Base-by-base conservation (phyloP, 2,888 invertebrate genomes). In the Iselma pallidipennis region DNA sequence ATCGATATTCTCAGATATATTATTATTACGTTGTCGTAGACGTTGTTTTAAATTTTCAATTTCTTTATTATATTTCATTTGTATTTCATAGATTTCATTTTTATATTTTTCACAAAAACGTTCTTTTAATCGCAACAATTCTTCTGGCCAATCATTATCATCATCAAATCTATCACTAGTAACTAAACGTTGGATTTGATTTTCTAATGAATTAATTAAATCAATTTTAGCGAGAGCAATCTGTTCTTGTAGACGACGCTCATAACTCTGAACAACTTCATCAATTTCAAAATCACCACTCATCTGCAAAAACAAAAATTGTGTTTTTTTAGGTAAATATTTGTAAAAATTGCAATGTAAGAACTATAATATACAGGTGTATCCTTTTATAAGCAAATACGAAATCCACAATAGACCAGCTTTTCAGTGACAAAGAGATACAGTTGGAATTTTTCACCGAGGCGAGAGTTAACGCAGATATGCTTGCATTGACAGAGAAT, bases 131-230 rank as follows among this genome's bases (percentile, higher is more conserved):
- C 89, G 86, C 55, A 91, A 84, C 68, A 92, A 83, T 81, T 92
- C 92, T 63, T 87, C 81, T 42, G 92, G 91, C 90, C 91, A 91
- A 85, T 89, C 88, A 85, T n/a, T n/a, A n/a, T 89, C 87, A 78
- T 89, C 87, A 76, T 89, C 89, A 56, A 88, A 88, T 65, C 86
- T 84, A 23, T 91, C 89, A 74, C 87, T 88, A 6, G 86, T 84
- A 68, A 91, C 84, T 73, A 92, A 82, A 75, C 89, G 88, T 92
- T 91, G 89, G 73, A 92, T 87, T 77, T 91, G 89, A 60, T 86
- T 86, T 80, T 89, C 90, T 71, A 92, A 82, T 70, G 89, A 88
- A 67, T 85, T 84, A 66, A 89, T 85, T 71, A 91, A 88, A 77
- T 91, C 90, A 74, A 86, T 84, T 70, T 87, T 86, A 65, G 89